Base-by-base conservation (phyloP, 2,888 invertebrate species). In the Aleiodes leptofemur region DNA sequence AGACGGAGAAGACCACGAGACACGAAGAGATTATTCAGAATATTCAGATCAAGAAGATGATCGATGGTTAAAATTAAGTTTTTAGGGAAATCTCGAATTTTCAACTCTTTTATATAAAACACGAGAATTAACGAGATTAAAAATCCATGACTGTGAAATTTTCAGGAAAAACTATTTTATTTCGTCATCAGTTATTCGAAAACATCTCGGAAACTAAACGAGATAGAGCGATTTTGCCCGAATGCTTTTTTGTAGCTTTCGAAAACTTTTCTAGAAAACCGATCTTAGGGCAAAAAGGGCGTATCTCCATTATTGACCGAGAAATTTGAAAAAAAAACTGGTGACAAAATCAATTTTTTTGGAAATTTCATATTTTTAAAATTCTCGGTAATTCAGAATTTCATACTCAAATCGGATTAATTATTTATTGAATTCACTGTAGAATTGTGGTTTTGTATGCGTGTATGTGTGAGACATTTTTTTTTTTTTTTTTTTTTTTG, bases 1-100 rank as follows among this genome's bases (percentile, higher is more conserved):
- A 94, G 82, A 93, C 93, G 81, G 93, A 93, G 82, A 91, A 91
- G 14, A 92, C 86, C 31, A 86, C 85, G 84, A 83, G 78, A 43
- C 34, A 59, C 5, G 70, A 74, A n/a, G 70, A 74, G 13, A 53
- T 38, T 14, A 56, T 53, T 31, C 72, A 68, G 29, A 14, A 38
- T 51, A 51, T 68, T 51, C 14, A 51, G 51, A 66, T 43, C 23
- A 53, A 76, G 72, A 57, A 72, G 48, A 69, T 69, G 51, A 59
- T 51, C 51, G 72, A 72, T 34, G 57, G 53, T 69, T 76, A 76
- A 76, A 34, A 73, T 68, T n/a, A 13, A 43, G 23, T 66, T 50
- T 43, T 13, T 48, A 7, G 23, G 13, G 29, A 23, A 23, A 48
- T 23, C 9, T 13, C n/a, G 29, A 71, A 57, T 56, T 38, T 48